phyloP scores from a whole-genome alignment of 2,797 vertebrate species.

The Molossus alvarezi region DNA sequence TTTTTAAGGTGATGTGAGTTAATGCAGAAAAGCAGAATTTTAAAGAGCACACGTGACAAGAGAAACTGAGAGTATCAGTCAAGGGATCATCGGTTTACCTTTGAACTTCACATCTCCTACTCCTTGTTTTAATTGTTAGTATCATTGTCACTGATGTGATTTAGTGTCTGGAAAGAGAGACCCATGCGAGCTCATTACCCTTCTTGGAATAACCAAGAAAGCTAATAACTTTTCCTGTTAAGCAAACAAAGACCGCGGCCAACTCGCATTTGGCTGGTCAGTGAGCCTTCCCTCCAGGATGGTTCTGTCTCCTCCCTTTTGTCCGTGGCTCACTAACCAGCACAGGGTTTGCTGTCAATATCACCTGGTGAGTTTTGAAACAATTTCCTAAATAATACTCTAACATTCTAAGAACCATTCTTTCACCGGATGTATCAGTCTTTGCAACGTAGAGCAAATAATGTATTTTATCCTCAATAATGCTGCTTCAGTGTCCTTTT shows the following conservation, averaged over 20 bases:
- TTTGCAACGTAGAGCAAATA: slow-evolving; percentile 41
- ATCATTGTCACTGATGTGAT: slow-evolving; percentile 77
- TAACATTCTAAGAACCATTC: slow-evolving; percentile 1
- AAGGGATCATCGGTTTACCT: slow-evolving; percentile 69
- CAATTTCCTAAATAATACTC: slow-evolving; percentile 72
- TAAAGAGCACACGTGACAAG: background rate
- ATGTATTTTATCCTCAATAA: background rate
- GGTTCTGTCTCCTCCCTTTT: slow-evolving; percentile 63
- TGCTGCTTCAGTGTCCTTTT: slow-evolving; percentile 60
- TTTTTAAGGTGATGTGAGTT: slow-evolving; percentile 25
- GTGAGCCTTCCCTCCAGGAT: slow-evolving; percentile 37
- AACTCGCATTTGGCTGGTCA: slow-evolving; percentile 83
- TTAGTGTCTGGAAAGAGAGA: slow-evolving; percentile 69
- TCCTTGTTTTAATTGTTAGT: slow-evolving; percentile 66
- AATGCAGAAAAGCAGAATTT: background rate
- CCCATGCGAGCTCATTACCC: slow-evolving; percentile 73
- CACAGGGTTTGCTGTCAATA: slow-evolving; percentile 60
- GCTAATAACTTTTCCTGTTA: slow-evolving; percentile 82
- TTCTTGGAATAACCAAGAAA: slow-evolving; percentile 79
- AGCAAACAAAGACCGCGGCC: slow-evolving; percentile 79
- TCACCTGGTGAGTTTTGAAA: slow-evolving; percentile 74
- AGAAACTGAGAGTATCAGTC: slow-evolving; percentile 66
- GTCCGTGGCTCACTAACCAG: slow-evolving; percentile 42
- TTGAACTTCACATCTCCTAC: slow-evolving; percentile 30
- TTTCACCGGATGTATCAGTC: slow-evolving; percentile 3